Percentiles rank a stretch among this genome's conserved stretches.
These are phyloP conservation scores for Subacronicta megacephala DNA, from an alignment of 2,888 invertebrate genomes.

Conservation along the genomic window DNA sequence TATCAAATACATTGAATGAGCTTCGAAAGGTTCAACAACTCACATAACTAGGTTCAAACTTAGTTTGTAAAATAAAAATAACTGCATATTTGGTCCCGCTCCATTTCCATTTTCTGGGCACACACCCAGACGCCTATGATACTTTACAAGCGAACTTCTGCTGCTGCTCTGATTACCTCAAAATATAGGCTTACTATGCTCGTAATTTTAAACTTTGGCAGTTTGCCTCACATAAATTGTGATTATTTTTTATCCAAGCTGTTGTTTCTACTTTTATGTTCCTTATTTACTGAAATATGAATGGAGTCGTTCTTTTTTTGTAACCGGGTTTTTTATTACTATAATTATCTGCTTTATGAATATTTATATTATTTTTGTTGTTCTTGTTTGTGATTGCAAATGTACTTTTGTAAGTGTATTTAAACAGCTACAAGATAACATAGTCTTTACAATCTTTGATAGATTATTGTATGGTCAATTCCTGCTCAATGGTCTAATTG, in stretches of 20 bases:
- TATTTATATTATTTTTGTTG: constrained; percentile 2
- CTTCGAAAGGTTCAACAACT: too few relatives aligned
- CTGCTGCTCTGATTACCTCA: constrained; percentile 56
- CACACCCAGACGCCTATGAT: constrained; percentile 53
- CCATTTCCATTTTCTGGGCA: constrained; percentile 47
- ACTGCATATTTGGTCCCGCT: constrained; percentile 31
- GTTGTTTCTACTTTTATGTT: constrained; percentile 58
- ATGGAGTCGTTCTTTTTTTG: constrained; percentile 30
- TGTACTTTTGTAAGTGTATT: background rate
- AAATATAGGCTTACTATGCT: constrained; percentile 59
- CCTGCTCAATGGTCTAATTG: too few relatives aligned
- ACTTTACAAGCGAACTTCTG: constrained; percentile 57
- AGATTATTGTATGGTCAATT: too few relatives aligned
- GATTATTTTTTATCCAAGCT: constrained; percentile 60
- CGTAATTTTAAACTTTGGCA: constrained; percentile 61
- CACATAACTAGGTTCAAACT: constrained; percentile 28
- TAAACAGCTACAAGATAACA: background rate
- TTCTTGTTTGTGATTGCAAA: too few relatives aligned
- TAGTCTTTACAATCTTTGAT: too few relatives aligned
- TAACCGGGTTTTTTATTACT: constrained; percentile 27
- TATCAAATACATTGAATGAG: too few relatives aligned
- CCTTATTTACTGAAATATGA: constrained; percentile 56
- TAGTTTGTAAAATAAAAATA: constrained; percentile 34
- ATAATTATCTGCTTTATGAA: constrained; percentile 7
- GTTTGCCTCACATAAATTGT: constrained; percentile 58